Conservation (phyloP, 2,797 vertebrate species). For the Sebastes itinus region DNA sequence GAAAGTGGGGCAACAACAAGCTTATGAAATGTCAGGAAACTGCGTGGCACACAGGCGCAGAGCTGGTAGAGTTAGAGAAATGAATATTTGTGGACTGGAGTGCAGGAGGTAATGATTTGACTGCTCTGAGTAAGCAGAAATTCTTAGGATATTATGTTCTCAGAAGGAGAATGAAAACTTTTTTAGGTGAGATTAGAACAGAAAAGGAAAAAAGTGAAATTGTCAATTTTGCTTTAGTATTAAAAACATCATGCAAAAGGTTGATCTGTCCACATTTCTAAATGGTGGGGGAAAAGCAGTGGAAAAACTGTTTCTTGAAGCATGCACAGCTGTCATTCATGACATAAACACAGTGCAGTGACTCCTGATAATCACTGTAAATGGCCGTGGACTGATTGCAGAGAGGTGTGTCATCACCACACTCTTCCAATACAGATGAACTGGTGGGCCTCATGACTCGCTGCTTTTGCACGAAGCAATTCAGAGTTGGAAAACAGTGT, state of each 20-base stretch:
- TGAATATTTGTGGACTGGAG: background rate
- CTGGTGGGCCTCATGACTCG: background rate
- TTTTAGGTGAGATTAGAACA: background rate
- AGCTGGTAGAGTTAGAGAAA: background rate
- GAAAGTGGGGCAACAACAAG: constrained; percentile 68
- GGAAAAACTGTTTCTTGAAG: background rate
- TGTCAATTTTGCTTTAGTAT: background rate
- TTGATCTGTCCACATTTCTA: background rate
- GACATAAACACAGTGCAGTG: background rate
- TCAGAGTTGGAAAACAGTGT: background rate
- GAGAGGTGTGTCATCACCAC: background rate
- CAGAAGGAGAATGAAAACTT: background rate
- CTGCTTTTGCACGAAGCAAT: background rate
- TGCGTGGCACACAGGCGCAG: constrained; percentile 1
- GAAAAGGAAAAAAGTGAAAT: background rate
- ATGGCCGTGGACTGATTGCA: background rate
- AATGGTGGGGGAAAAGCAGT: background rate
- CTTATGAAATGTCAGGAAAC: constrained; percentile 57
- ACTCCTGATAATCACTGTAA: background rate
- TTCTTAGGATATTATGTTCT: background rate
- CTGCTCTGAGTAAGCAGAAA: background rate
- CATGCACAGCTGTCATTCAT: background rate
- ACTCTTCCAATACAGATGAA: background rate
- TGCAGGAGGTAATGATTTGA: background rate
- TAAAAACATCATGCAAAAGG: background rate